Percentiles rank a stretch among this genome's conserved stretches.
Conservation (phyloP, 1,140 invertebrate species). For the Ganaspis sp. region DNA sequence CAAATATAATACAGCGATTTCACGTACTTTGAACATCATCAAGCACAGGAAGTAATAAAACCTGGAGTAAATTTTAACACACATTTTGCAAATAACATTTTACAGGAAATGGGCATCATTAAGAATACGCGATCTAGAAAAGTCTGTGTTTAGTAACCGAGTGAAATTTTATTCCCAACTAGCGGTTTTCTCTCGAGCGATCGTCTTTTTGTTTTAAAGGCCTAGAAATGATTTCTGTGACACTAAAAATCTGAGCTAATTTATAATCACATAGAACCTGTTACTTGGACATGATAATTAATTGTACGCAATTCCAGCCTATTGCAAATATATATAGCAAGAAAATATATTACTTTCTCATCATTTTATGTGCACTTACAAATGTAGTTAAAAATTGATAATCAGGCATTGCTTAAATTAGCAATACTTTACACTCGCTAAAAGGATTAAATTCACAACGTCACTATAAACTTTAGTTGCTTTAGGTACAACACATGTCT, state of each 20-base stretch:
- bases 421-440: neutral
- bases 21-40: neutral
- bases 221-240: neutral
- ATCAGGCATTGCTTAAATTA: constrained; percentile 10
- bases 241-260: neutral
- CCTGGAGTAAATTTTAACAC: neutral
- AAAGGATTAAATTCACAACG: neutral
- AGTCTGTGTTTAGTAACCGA: neutral
- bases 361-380: too few relatives aligned
- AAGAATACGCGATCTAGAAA: neutral
- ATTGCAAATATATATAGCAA: neutral
- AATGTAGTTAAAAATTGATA: neutral
- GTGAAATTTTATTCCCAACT: neutral
- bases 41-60: neutral
- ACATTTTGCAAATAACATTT: neutral
- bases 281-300: neutral
- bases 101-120: neutral
- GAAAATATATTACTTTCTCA: too few relatives aligned
- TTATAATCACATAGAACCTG: neutral
- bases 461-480: neutral
- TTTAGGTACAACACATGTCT: neutral
- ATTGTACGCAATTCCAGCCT: neutral
- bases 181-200: neutral
- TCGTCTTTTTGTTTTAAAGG: neutral
- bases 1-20: too few relatives aligned